Conservation (phyloP, 2,797 vertebrate genomes). For the Heterohyrax brucei region DNA sequence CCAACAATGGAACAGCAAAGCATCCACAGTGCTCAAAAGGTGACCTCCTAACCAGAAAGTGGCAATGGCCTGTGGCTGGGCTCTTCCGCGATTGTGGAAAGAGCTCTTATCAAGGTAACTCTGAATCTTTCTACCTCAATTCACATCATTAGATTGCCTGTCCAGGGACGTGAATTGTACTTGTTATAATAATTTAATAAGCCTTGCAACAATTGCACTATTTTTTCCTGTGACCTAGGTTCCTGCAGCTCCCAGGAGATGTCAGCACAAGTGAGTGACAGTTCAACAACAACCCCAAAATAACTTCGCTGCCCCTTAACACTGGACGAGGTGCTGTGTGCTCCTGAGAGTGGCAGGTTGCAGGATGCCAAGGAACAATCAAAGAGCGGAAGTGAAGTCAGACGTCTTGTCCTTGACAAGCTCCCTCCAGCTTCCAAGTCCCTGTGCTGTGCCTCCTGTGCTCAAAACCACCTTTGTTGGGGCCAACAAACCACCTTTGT, state of each 20-base stretch:
- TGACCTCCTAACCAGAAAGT: not conserved
- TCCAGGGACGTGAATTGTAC: not conserved
- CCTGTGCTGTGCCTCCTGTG: not conserved
- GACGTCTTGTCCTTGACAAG: not conserved
- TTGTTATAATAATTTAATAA: constrained; percentile 54
- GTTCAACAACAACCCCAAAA: not conserved
- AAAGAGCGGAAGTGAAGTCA: not conserved
- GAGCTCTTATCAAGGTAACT: not conserved
- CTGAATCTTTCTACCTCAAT: not conserved
- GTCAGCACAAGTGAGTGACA: not conserved
- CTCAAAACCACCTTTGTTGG: not conserved
- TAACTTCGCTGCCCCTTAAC: not conserved
- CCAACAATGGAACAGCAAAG: not conserved
- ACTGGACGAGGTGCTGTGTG: not conserved
- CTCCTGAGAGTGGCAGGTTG: not conserved
- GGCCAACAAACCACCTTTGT: not conserved
- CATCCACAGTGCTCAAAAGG: not conserved
- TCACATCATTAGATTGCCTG: not conserved
- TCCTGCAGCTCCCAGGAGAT: not conserved
- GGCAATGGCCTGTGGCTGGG: not conserved
- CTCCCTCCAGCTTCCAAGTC: not conserved
- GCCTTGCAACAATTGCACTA: not conserved
- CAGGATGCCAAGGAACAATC: not conserved
- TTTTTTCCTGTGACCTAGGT: not conserved
- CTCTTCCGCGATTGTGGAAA: not conserved